Base-by-base conservation (phyloP, 2,113 vertebrate genomes). In the Oncorhynchus mykiss region DNA sequence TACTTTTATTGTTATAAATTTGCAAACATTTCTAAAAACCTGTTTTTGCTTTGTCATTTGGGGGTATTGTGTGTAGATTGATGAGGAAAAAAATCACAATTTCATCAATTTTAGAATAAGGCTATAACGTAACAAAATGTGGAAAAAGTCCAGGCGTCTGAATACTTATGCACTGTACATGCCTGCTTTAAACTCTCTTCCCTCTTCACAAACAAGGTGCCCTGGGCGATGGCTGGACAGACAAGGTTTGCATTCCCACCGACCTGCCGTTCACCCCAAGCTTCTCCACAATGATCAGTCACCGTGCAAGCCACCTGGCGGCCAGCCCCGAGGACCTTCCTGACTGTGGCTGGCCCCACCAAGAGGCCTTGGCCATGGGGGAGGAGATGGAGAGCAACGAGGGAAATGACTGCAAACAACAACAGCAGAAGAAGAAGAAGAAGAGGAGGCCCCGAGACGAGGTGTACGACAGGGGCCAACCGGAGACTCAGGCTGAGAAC, bases 231-330 rank as follows among this genome's bases (percentile, higher is more conserved):
- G 67, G 67, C 80, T 93, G 93, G 93, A 84, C 82, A 68, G 83
- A 87, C 67, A 75, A 89, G 73, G 79, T 86, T 49, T 83, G 84
- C 78, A 82, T 90, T 13, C 73, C 85, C 0, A 74, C 89, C 80
- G 90, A 92, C 80, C 87, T 93, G 65, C 91, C 91, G 79, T 93
- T 94, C 87, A 91, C 88, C 24, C 89, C 92, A 81, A 93, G 91
- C 70, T 91, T 93, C 71, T 88, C 92, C 77, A 86, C 87, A 0
- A 82, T 92, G 80, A 92, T 93, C 78, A 91, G 83, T 83, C 90
- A 88, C 54, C 93, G 92, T 49, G 81, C 86, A 24, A 70, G 87
- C 80, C 79, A 91, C 31, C 80, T 91, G 13, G 83, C 82, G 6
- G 84, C 82, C 69, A 90, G 84, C 76, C 88, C 87, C 0, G 88